Evolutionary conservation across 2,888 invertebrate genomes (phyloP).

Genomic region (Tigriopus californicus): DNA sequence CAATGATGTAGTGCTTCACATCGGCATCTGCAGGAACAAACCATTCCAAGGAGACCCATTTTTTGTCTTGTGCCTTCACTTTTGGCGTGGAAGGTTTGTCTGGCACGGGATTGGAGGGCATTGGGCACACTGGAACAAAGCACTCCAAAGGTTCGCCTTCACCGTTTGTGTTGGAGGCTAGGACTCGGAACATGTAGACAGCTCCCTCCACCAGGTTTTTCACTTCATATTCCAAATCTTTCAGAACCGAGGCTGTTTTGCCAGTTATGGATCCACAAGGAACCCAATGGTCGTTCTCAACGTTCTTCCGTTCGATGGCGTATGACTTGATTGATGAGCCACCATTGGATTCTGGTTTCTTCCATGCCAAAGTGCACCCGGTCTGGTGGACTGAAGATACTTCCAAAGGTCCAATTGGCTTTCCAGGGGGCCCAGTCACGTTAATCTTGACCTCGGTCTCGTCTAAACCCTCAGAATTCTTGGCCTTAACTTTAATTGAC

Average conservation of each 20-base stretch:
- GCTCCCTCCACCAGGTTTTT: background rate
- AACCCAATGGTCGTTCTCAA: constrained; percentile 24
- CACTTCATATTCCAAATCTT: constrained; percentile 5
- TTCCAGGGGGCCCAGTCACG: constrained; percentile 5
- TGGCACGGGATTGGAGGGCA: background rate
- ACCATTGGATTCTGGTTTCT: constrained; percentile 6
- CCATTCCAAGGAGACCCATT: constrained; percentile 10
- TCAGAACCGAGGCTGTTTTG: constrained; percentile 6
- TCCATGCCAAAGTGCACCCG: background rate
- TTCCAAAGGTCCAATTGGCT: background rate
- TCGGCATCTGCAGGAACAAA: background rate
- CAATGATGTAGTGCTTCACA: constrained; percentile 9
- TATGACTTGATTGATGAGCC: constrained; percentile 67
- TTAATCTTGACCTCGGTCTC: constrained; percentile 5
- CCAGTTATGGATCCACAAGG: constrained; percentile 6
- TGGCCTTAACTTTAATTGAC: background rate
- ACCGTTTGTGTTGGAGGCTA: constrained; percentile 6
- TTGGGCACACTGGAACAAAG: background rate
- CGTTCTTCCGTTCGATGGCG: constrained; percentile 79
- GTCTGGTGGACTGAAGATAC: background rate
- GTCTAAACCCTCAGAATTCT: constrained; percentile 11
- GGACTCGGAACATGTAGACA: constrained; percentile 7
- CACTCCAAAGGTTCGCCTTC: constrained; percentile 10
- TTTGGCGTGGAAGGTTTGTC: background rate
- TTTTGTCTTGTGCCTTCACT: constrained; percentile 6